A percentile compares a stretch with the other conserved stretches of the same genome.
phyloP scores from a whole-genome alignment of 2,888 invertebrate genomes.

The Sylvicola fuscatus region DNA sequence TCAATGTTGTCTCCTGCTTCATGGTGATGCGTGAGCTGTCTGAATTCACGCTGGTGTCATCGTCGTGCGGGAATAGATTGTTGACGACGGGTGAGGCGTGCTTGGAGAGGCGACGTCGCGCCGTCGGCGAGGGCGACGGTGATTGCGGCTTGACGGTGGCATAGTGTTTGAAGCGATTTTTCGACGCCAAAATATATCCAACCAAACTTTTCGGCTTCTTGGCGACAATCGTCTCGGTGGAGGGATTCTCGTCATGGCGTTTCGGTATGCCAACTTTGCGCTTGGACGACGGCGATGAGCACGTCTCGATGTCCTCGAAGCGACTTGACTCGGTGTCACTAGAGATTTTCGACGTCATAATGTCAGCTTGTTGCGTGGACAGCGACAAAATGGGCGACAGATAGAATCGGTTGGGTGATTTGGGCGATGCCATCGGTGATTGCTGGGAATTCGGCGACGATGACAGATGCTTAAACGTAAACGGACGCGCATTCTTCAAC shows the following conservation, averaged over 20 bases:
- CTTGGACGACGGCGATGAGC: slow-evolving; percentile 32
- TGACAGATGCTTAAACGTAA: too few relatives aligned
- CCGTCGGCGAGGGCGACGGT: too few relatives aligned
- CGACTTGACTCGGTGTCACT: slow-evolving; percentile 15
- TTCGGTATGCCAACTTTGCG: slow-evolving; percentile 56
- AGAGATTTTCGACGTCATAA: slow-evolving; percentile 10
- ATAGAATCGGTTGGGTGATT: too few relatives aligned
- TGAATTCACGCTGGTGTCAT: slow-evolving; percentile 3
- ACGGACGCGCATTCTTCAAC: too few relatives aligned
- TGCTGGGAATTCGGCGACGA: too few relatives aligned
- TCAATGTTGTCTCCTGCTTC: too few relatives aligned
- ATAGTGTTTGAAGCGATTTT: slow-evolving; percentile 7
- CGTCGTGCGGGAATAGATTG: neutral
- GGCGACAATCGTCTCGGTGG: slow-evolving; percentile 62
- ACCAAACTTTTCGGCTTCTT: slow-evolving; percentile 58
- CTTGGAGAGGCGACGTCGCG: too few relatives aligned
- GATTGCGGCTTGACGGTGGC: too few relatives aligned
- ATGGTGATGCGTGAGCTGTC: slow-evolving; percentile 2
- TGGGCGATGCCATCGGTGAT: too few relatives aligned
- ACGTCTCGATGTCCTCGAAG: slow-evolving; percentile 11
- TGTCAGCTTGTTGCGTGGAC: too few relatives aligned
- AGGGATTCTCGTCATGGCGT: slow-evolving; percentile 39
- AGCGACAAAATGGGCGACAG: too few relatives aligned
- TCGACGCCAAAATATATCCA: slow-evolving; percentile 38
- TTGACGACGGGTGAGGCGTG: too few relatives aligned